A percentile compares a stretch with the other conserved stretches of the same genome.
These are phyloP conservation scores for Villa cingulata DNA, from an alignment of 2,888 invertebrate species.

Conservation along the genomic window DNA sequence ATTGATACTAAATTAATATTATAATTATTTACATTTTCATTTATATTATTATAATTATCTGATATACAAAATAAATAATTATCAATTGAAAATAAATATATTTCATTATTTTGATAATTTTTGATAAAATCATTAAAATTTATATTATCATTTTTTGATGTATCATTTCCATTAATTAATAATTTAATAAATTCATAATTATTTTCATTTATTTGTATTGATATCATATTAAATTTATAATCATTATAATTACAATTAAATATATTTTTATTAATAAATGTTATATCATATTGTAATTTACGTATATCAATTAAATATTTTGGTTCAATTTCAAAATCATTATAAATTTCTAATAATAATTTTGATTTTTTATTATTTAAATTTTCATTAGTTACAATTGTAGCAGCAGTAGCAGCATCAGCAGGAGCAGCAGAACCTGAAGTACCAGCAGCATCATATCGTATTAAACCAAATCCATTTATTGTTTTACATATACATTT, in stretches of 20 bases:
- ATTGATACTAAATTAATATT: conserved; percentile 6
- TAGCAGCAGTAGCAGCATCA: no score
- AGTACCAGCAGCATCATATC: no score
- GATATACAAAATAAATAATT: conserved; percentile 25
- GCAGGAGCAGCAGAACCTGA: no score
- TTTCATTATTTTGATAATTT: conserved; percentile 13
- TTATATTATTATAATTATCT: conserved; percentile 9
- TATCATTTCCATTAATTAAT: no score
- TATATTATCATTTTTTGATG: conserved; percentile 15
- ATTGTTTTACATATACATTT: conserved; percentile 20
- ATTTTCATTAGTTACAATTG: conserved; percentile 10
- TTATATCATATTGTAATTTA: conserved; percentile 24
- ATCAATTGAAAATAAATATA: conserved; percentile 27
- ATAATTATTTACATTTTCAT: conserved; percentile 1
- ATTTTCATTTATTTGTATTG: conserved; percentile 16
- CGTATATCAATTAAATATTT: conserved; percentile 19
- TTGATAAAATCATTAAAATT: background rate
- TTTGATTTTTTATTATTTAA: conserved; percentile 4
- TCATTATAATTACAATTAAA: conserved; percentile 26
- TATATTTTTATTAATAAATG: conserved; percentile 27
- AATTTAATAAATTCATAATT: conserved; percentile 23
- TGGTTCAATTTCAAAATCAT: conserved; percentile 23
- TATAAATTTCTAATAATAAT: conserved; percentile 22
- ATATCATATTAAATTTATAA: conserved; percentile 23
- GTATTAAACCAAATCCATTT: conserved; percentile 27